phyloP scores from a whole-genome alignment of 2,797 vertebrate species.

The Ataeniobius toweri region DNA sequence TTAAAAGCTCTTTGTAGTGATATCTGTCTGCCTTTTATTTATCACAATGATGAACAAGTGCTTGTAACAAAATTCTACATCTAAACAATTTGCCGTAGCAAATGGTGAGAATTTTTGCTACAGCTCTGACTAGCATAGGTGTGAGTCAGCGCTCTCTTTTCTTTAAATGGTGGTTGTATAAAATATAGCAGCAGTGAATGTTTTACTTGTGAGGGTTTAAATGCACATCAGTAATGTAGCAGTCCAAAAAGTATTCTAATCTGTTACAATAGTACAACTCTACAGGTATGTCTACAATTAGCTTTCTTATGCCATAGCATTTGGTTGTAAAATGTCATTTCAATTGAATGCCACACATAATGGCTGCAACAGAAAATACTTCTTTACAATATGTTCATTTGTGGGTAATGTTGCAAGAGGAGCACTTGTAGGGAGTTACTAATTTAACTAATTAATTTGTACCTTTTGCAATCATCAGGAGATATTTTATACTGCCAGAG shows the following conservation, averaged over 20 bases:
- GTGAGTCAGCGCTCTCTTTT: too few species aligned
- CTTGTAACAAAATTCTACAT: too few species aligned
- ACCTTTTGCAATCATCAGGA: neutral
- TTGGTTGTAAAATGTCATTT: neutral
- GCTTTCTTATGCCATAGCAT: too few species aligned
- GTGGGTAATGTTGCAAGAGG: neutral
- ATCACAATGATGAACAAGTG: neutral
- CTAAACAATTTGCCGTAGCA: too few species aligned
- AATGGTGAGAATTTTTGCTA: too few species aligned
- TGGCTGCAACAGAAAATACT: neutral
- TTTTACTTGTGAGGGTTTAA: neutral
- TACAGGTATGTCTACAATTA: neutral
- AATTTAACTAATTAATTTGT: neutral
- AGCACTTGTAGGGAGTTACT: neutral
- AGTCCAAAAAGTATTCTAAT: neutral
- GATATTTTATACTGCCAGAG: neutral
- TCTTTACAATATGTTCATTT: neutral
- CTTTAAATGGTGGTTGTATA: too few species aligned
- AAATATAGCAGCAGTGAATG: neutral
- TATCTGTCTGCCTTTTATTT: neutral
- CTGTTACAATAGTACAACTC: neutral
- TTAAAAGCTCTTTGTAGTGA: neutral
- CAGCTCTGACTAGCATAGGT: too few species aligned
- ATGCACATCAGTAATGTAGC: neutral
- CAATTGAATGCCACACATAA: neutral